Percentiles rank a stretch among this genome's conserved stretches.
Conservation (phyloP, 2,797 vertebrate genomes). For the Mormyrops attenuatus region DNA sequence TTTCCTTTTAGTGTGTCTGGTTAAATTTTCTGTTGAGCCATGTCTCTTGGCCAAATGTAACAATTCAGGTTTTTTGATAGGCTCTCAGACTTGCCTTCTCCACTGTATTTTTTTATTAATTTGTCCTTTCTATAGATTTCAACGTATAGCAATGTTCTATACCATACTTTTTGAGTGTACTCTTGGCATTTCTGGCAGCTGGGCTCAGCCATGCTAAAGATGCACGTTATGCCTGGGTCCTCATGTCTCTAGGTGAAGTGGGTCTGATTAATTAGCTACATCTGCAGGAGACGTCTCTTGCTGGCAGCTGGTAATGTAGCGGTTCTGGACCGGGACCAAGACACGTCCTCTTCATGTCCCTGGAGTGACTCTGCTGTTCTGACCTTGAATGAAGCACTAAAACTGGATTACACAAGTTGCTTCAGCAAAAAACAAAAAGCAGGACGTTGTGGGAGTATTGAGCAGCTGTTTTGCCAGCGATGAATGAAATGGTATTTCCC, state of each 20-base stretch:
- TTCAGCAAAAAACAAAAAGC: neutral
- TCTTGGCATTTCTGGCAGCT: neutral
- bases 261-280: neutral
- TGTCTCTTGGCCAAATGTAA: neutral
- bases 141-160: neutral
- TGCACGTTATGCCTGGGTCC: neutral
- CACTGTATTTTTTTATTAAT: neutral
- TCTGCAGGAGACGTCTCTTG: neutral
- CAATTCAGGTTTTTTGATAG: neutral
- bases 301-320: neutral
- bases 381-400: neutral
- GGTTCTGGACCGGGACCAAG: neutral
- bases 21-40: neutral
- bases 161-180: no score
- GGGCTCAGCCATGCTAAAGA: neutral
- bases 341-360: neutral
- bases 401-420: neutral
- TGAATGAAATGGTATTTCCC: neutral
- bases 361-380: neutral
- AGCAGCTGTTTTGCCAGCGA: neutral
- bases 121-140: neutral
- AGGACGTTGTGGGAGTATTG: neutral
- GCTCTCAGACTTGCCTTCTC: neutral
- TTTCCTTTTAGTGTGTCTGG: neutral
- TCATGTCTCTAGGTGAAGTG: neutral